Conservation (phyloP, 2,113 vertebrate genomes). For the Grantiella picta region DNA sequence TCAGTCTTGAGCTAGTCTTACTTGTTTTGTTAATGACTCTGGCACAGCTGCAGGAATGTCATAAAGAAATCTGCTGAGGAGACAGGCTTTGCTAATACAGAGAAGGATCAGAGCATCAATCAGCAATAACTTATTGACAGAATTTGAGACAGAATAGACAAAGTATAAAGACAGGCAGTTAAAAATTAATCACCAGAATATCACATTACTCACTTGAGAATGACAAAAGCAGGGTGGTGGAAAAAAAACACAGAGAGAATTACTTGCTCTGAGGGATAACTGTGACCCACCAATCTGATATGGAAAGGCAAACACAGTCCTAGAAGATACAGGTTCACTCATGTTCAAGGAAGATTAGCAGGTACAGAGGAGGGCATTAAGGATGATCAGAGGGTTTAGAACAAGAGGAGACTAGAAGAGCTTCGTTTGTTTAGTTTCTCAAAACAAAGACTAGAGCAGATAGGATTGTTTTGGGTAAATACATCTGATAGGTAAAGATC, state of each 20-base stretch:
- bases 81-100: neutral
- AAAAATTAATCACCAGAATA: constrained; percentile 38
- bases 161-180: constrained; percentile 5
- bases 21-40: neutral
- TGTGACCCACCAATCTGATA: constrained; percentile 38
- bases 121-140: neutral
- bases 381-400: constrained; percentile 38
- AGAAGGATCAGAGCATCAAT: neutral
- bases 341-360: constrained; percentile 45
- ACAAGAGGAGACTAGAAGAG: constrained; percentile 61
- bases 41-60: neutral
- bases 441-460: constrained; percentile 57
- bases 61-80: neutral
- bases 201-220: constrained; percentile 30
- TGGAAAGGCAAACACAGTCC: constrained; percentile 11
- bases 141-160: neutral
- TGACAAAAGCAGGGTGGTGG: constrained; percentile 27
- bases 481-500: constrained; percentile 59
- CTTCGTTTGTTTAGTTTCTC: constrained; percentile 55
- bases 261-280: constrained; percentile 22
- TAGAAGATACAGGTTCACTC: constrained; percentile 44
- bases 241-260: neutral
- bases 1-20: neutral
- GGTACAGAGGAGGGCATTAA: constrained; percentile 26
- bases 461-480: constrained; percentile 64